Conservation (phyloP, 2,113 vertebrate genomes). For the Pholis gunnellus region DNA sequence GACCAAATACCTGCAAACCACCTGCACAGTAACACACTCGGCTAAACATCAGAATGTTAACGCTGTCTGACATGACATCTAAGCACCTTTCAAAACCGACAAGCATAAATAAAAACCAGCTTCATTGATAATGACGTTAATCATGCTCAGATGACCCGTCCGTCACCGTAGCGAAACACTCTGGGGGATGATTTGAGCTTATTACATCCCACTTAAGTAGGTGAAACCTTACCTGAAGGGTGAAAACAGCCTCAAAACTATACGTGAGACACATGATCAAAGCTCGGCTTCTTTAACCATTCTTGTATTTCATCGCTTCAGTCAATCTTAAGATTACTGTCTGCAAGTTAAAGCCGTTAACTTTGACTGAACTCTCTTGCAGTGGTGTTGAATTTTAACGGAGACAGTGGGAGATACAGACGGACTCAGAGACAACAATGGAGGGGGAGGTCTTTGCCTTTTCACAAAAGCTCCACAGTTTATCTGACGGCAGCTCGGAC, state of each 20-base stretch:
- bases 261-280: slow-evolving; percentile 33
- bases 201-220: background rate
- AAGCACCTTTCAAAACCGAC: background rate
- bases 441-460: slow-evolving; percentile 11
- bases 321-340: slow-evolving; percentile 42
- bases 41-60: background rate
- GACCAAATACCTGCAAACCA: background rate
- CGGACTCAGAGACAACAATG: background rate
- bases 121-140: background rate
- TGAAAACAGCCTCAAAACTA: slow-evolving; percentile 27
- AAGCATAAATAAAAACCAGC: background rate
- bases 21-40: background rate
- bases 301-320: slow-evolving; percentile 29
- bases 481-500: slow-evolving; percentile 18
- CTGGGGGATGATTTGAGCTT: background rate
- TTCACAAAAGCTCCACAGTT: slow-evolving; percentile 48
- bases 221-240: slow-evolving; percentile 36
- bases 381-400: slow-evolving; percentile 3
- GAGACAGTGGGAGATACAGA: background rate
- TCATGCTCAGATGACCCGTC: background rate
- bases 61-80: background rate
- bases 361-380: slow-evolving; percentile 31
- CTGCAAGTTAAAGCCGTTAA: background rate
- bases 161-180: background rate
- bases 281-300: slow-evolving; percentile 42